Percentiles rank a stretch among this genome's conserved stretches.
These are phyloP conservation scores for Gryllus longicercus DNA, from an alignment of 2,888 invertebrate genomes.

Conservation along the genomic window DNA sequence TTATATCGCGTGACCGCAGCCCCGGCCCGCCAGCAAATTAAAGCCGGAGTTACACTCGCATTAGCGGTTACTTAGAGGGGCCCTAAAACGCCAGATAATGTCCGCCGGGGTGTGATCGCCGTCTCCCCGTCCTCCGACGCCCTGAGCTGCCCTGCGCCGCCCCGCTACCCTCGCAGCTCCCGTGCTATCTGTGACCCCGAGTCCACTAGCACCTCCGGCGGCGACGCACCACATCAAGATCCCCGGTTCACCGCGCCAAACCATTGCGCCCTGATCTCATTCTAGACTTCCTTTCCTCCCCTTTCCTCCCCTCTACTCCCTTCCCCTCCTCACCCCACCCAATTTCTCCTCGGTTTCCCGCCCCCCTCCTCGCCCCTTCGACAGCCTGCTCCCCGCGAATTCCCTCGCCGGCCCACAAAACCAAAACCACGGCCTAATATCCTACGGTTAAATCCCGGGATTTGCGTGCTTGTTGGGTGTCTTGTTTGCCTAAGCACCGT, in stretches of 20 bases:
- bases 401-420: constrained; percentile 17
- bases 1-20: background rate
- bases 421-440: constrained; percentile 17
- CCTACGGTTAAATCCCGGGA: constrained; percentile 17
- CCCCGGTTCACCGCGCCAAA: too few species aligned
- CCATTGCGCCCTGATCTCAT: too few species aligned
- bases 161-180: background rate
- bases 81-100: constrained; percentile 17
- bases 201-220: too few species aligned
- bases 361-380: background rate
- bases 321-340: background rate
- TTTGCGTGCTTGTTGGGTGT: constrained; percentile 5
- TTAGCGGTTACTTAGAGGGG: constrained; percentile 17
- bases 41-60: constrained; percentile 17
- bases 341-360: background rate
- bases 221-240: too few species aligned
- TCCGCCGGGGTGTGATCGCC: constrained; percentile 4
- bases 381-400: background rate
- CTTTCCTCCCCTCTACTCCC: background rate
- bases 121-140: background rate
- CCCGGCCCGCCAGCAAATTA: constrained; percentile 6
- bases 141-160: background rate
- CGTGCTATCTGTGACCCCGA: background rate
- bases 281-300: background rate
- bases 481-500: constrained; percentile 8